Percentiles rank a stretch among this genome's conserved stretches.
These are phyloP conservation scores for Silvanus unidentatus DNA, from an alignment of 2,888 invertebrate genomes.

Conservation along the genomic window DNA sequence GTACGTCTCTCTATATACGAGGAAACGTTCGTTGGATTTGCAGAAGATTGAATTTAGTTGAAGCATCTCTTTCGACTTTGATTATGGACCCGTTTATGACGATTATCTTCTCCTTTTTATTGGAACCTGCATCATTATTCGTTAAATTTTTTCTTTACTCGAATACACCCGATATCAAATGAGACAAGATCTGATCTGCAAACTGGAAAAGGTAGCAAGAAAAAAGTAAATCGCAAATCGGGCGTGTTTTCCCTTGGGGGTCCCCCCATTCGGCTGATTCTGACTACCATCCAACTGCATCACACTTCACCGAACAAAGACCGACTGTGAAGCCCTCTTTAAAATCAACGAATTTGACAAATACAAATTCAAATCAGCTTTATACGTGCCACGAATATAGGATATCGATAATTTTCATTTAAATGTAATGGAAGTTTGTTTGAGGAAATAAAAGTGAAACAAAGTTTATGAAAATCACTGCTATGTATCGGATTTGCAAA, in stretches of 20 bases:
- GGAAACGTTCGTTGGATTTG: conserved; percentile 6
- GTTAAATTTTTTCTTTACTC: conserved; percentile 21
- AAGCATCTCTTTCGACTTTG: conserved; percentile 28
- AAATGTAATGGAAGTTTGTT: too few species aligned
- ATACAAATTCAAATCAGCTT: conserved; percentile 11
- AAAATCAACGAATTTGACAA: conserved; percentile 8
- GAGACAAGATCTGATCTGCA: conserved; percentile 13
- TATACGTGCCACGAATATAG: conserved; percentile 10
- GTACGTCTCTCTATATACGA: background rate
- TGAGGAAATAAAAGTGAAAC: too few species aligned
- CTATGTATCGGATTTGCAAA: too few species aligned
- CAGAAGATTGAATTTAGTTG: conserved; percentile 20
- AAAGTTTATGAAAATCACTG: too few species aligned
- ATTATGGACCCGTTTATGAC: conserved; percentile 34
- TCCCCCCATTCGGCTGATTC: conserved; percentile 1
- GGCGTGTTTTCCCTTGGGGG: conserved; percentile 20
- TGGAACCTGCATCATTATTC: conserved; percentile 27
- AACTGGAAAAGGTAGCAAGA: conserved; percentile 16
- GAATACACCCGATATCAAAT: conserved; percentile 17
- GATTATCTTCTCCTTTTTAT: conserved; percentile 28
- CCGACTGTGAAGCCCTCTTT: background rate
- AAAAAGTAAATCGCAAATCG: conserved; percentile 24
- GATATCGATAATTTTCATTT: conserved; percentile 4
- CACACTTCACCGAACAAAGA: conserved; percentile 4
- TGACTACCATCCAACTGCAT: conserved; percentile 2